phyloP scores from a whole-genome alignment of 2,797 vertebrate species.

The Arctocebus calabarensis region DNA sequence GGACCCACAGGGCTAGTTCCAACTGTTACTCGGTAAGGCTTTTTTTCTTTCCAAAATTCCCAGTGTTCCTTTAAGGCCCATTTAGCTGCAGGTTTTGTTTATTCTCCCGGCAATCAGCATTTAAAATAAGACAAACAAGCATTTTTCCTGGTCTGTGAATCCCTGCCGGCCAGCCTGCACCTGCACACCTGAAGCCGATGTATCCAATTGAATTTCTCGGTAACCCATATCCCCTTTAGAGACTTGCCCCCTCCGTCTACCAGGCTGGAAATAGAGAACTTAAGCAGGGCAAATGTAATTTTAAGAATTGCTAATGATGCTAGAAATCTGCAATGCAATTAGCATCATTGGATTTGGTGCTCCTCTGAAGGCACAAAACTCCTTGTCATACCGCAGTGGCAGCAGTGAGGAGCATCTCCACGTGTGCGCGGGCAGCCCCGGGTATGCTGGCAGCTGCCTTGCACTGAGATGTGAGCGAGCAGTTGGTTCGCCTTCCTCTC shows the following conservation, averaged over 20 bases:
- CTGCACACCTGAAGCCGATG: slow-evolving; percentile 68
- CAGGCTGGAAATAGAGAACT: slow-evolving; percentile 86
- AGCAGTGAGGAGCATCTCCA: slow-evolving; percentile 76
- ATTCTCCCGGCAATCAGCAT: slow-evolving; percentile 82
- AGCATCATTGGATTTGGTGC: slow-evolving; percentile 89
- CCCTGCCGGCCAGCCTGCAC: slow-evolving; percentile 71
- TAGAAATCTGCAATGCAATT: slow-evolving; percentile 89
- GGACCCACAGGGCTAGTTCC: slow-evolving; percentile 78
- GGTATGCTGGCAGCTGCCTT: slow-evolving; percentile 79
- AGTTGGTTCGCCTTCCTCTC: slow-evolving; percentile 61
- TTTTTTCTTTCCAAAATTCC: slow-evolving; percentile 76
- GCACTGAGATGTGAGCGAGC: slow-evolving; percentile 60
- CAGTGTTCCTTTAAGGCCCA: slow-evolving; percentile 74
- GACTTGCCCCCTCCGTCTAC: slow-evolving; percentile 71
- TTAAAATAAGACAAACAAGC: slow-evolving; percentile 83
- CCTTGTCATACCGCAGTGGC: slow-evolving; percentile 72
- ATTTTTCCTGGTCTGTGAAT: slow-evolving; percentile 77
- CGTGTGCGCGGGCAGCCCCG: slow-evolving; percentile 69
- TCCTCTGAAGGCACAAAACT: slow-evolving; percentile 86
- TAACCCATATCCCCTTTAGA: slow-evolving; percentile 72
- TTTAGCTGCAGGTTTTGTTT: slow-evolving; percentile 81
- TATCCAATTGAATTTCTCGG: slow-evolving; percentile 78
- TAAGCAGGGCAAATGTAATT: slow-evolving; percentile 87
- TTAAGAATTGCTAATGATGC: slow-evolving; percentile 88
- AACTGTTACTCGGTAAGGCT: slow-evolving; percentile 66